Evolutionary conservation across 1,140 invertebrate genomes (phyloP).

Genomic region (Drosophila arizonae): DNA sequence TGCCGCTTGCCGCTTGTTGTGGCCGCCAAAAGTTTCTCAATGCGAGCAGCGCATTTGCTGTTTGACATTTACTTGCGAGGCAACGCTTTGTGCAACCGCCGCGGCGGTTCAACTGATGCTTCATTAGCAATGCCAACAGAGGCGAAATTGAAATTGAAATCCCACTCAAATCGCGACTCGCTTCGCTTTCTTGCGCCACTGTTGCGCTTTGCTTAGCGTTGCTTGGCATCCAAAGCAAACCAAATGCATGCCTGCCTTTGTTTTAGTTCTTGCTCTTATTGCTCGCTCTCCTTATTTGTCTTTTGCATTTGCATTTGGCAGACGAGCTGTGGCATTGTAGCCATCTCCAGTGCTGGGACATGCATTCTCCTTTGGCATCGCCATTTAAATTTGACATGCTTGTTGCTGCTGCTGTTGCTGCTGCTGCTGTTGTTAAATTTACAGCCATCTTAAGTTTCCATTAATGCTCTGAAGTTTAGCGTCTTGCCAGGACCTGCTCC

Average conservation of each 20-base stretch:
- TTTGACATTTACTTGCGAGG: conserved; percentile 24
- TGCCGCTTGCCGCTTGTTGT: conserved; percentile 3
- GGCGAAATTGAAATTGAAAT: conserved; percentile 37
- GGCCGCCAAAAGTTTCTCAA: conserved; percentile 32
- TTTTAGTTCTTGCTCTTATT: no score
- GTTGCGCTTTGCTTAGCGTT: conserved; percentile 22
- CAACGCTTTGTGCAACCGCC: conserved; percentile 14
- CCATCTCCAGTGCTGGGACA: conserved; percentile 4
- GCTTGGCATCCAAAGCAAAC: conserved; percentile 17
- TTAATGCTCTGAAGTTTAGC: conserved; percentile 49
- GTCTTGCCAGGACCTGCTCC: conserved; percentile 1
- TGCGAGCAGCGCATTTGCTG: conserved; percentile 1
- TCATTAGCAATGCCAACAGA: conserved; percentile 59
- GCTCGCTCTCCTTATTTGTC: conserved; percentile 54
- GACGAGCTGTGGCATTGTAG: conserved; percentile 43
- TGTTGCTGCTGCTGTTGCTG: conserved; percentile 25
- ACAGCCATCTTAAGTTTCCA: conserved; percentile 68
- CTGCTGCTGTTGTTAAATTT: conserved; percentile 41
- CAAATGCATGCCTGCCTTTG: conserved; percentile 55
- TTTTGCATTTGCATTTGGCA: conserved; percentile 51
- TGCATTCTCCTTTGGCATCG: conserved; percentile 10
- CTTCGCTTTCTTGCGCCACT: conserved; percentile 5
- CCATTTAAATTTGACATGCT: conserved; percentile 62
- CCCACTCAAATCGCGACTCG: conserved; percentile 27
- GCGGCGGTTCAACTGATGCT: conserved; percentile 33